Conservation (phyloP, 1,140 invertebrate genomes). For the Drosophila parvula region DNA sequence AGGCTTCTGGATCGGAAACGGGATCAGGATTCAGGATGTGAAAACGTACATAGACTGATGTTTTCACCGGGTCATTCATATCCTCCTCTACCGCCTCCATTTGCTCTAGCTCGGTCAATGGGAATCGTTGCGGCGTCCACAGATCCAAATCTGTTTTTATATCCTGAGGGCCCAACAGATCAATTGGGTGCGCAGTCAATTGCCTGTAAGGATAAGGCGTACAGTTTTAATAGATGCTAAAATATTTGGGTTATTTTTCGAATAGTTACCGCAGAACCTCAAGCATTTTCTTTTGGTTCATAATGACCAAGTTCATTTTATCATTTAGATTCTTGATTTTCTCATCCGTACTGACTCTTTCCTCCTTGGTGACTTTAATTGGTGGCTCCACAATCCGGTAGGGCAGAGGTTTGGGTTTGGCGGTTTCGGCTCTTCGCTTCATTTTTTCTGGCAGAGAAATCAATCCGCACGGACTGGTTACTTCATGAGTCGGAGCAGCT, state of each 20-base stretch:
- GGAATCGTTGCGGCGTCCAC: constrained; percentile 27
- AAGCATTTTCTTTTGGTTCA: constrained; percentile 37
- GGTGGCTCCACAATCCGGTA: constrained; percentile 7
- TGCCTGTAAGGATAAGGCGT: not conserved
- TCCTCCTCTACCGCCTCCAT: constrained; percentile 32
- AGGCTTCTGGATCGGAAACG: not conserved
- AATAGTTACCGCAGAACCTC: constrained; percentile 9
- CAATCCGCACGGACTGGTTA: not conserved
- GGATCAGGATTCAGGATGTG: not conserved
- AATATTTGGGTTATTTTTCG: not conserved
- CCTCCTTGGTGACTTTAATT: not conserved
- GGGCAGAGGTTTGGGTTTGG: constrained; percentile 1
- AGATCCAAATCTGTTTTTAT: not conserved
- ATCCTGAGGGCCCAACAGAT: not conserved
- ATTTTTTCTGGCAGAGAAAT: not conserved
- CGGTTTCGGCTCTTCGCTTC: constrained; percentile 12
- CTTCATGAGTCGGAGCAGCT: not conserved
- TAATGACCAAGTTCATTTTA: constrained; percentile 37
- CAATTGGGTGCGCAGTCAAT: constrained; percentile 1
- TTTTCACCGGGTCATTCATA: constrained; percentile 27
- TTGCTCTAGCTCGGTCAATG: constrained; percentile 24
- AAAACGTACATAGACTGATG: constrained; percentile 13
- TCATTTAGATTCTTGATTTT: constrained; percentile 35
- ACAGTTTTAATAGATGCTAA: no score
- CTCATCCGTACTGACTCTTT: constrained; percentile 8